A percentile compares a stretch with the other conserved stretches of the same genome.
These are phyloP conservation scores for Mactra quadrangularis DNA, from an alignment of 1,140 invertebrate species.

Conservation along the genomic window DNA sequence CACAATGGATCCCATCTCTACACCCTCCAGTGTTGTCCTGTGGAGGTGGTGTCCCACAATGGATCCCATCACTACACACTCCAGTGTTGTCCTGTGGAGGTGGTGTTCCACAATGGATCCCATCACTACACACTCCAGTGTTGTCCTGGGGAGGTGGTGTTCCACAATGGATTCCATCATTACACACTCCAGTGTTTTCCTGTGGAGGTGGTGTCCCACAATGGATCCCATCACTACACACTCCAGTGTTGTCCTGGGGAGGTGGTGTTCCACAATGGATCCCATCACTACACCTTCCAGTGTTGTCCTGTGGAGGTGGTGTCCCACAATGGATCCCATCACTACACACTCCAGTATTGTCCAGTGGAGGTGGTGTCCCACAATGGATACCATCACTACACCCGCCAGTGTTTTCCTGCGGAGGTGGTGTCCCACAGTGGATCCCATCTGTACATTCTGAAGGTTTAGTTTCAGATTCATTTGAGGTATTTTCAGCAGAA, in stretches of 20 bases:
- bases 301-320: conserved; percentile 29
- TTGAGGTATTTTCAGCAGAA: background rate
- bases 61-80: conserved; percentile 54
- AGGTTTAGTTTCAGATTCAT: background rate
- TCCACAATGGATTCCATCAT: conserved; percentile 51
- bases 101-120: conserved; percentile 44
- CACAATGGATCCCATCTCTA: conserved; percentile 51
- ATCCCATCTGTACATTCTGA: conserved; percentile 42
- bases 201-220: conserved; percentile 61
- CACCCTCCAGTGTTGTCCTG: conserved; percentile 6
- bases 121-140: conserved; percentile 45
- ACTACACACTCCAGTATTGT: conserved; percentile 15
- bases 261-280: conserved; percentile 47
- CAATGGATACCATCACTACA: conserved; percentile 43
- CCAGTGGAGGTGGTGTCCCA: conserved; percentile 30
- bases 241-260: background rate
- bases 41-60: conserved; percentile 56
- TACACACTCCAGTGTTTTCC: background rate
- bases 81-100: conserved; percentile 31
- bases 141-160: conserved; percentile 42
- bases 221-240: conserved; percentile 56
- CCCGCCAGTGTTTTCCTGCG: conserved; percentile 2
- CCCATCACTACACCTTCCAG: conserved; percentile 28
- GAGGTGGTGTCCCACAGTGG: conserved; percentile 52
- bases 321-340: conserved; percentile 58